phyloP scores from a whole-genome alignment of 2,113 vertebrate species.

The Acanthisitta chloris region DNA sequence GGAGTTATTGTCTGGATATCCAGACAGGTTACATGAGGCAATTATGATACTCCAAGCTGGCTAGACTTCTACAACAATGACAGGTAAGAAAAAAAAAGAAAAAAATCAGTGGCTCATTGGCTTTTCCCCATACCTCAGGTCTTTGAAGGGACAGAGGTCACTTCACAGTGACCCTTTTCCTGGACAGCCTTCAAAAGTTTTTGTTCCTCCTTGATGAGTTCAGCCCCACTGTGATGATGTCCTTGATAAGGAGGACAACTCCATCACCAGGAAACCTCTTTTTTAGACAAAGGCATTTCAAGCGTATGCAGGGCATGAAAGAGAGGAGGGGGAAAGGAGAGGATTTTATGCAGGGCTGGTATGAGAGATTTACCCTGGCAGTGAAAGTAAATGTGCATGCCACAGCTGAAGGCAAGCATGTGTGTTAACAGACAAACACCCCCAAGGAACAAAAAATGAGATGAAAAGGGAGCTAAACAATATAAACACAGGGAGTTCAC shows the following conservation, averaged over 20 bases:
- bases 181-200: background rate
- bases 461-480: background rate
- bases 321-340: background rate
- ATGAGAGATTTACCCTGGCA: background rate
- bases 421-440: background rate
- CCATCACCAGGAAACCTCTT: background rate
- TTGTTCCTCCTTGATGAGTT: background rate
- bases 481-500: background rate
- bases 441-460: background rate
- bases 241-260: background rate
- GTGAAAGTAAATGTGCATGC: background rate
- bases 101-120: background rate
- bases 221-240: background rate
- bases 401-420: background rate
- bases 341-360: background rate
- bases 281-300: background rate
- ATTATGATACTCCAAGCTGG: background rate
- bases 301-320: background rate
- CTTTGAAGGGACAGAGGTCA: background rate
- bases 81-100: background rate
- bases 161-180: background rate
- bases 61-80: background rate
- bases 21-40: background rate
- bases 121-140: background rate
- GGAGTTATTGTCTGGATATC: background rate